These are phyloP conservation scores for Melopsittacus undulatus DNA, from an alignment of 2,797 vertebrate genomes.

Conservation along the genomic window DNA sequence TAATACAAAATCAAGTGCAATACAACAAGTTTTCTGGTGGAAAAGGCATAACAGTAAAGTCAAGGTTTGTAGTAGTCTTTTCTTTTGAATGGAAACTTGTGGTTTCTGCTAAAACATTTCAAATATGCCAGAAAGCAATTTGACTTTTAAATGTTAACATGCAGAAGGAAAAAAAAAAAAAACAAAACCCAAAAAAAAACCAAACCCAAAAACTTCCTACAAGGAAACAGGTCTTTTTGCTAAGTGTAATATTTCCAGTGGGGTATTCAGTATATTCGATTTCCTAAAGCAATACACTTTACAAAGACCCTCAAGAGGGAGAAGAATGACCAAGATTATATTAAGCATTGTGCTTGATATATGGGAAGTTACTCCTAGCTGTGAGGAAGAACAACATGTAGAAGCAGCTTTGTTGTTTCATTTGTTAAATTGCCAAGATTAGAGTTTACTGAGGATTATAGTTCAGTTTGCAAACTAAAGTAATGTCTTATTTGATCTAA, in stretches of 20 bases:
- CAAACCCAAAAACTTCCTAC: neutral
- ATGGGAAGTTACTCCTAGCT: slow-evolving; percentile 55
- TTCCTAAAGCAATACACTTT: slow-evolving; percentile 41
- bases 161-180: neutral
- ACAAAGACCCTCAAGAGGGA: slow-evolving; percentile 55
- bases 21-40: neutral
- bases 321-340: neutral
- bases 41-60: neutral
- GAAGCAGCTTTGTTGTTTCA: slow-evolving; percentile 55
- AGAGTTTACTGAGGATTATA: slow-evolving; percentile 28
- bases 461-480: slow-evolving; percentile 32
- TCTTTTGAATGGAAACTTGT: neutral
- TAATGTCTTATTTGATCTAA: slow-evolving; percentile 53
- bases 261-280: neutral
- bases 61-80: neutral
- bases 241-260: neutral
- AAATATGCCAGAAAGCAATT: neutral
- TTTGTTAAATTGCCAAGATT: slow-evolving; percentile 60
- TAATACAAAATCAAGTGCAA: neutral
- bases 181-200: neutral
- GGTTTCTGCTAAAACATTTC: neutral
- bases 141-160: neutral
- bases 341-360: slow-evolving; percentile 54
- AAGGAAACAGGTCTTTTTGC: neutral
- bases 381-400: slow-evolving; percentile 40